A percentile compares a stretch with the other conserved stretches of the same genome.
phyloP scores from a whole-genome alignment of 2,888 invertebrate genomes.

The Tolmerus cingulatus region DNA sequence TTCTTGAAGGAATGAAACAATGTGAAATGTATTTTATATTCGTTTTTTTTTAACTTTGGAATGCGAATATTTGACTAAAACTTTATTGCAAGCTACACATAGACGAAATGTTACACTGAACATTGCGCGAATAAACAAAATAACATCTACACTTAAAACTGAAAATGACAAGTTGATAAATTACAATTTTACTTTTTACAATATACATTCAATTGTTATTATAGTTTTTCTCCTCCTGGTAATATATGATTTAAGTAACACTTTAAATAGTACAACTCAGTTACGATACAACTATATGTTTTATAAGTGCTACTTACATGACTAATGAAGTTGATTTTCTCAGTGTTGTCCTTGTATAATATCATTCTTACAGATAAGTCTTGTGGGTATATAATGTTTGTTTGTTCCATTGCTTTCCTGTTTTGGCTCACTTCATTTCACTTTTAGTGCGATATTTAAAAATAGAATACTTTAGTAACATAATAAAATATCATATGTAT shows the following conservation, averaged over 20 bases:
- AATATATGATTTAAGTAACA: constrained; percentile 19
- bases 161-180: neutral
- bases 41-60: constrained; percentile 14
- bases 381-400: neutral
- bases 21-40: neutral
- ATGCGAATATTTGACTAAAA: constrained; percentile 44
- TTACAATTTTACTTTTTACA: constrained; percentile 19
- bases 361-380: constrained; percentile 20
- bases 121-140: constrained; percentile 39
- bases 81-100: constrained; percentile 52
- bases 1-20: constrained; percentile 1
- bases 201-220: constrained; percentile 17
- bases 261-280: constrained; percentile 12
- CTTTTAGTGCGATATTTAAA: neutral
- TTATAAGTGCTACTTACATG: neutral
- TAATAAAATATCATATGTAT: neutral
- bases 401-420: constrained; percentile 1
- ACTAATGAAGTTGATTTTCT: neutral
- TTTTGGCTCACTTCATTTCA: neutral
- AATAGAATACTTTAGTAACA: neutral
- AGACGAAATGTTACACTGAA: constrained; percentile 47
- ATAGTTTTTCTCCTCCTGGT: neutral
- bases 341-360: neutral
- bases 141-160: neutral
- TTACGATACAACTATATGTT: neutral